Evolutionary conservation across 2,113 vertebrate genomes (phyloP).

Genomic region (Erythrocebus patas): DNA sequence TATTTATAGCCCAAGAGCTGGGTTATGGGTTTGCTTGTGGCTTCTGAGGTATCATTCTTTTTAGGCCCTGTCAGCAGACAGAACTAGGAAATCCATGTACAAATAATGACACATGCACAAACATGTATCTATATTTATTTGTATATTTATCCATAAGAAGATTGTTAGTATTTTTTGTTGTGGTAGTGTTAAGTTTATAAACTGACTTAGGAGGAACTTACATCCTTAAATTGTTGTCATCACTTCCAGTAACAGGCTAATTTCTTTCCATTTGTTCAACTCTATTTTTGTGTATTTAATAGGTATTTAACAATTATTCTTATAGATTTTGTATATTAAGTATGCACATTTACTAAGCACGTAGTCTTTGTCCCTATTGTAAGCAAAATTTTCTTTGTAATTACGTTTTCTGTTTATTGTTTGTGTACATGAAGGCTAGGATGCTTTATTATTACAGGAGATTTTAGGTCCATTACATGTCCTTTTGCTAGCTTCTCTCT

Average conservation of each 20-base stretch:
- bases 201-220: background rate
- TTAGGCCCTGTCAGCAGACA: background rate
- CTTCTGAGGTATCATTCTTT: background rate
- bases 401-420: background rate
- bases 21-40: background rate
- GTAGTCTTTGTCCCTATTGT: too few relatives aligned
- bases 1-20: background rate
- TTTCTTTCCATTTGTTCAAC: background rate
- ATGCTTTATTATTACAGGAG: background rate
- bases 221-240: background rate
- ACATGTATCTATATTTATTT: background rate
- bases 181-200: background rate
- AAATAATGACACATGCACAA: background rate
- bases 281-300: background rate
- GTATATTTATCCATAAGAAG: background rate
- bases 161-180: background rate
- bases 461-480: background rate
- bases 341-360: background rate
- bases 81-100: background rate
- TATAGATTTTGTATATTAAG: background rate
- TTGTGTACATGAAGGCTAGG: background rate
- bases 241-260: background rate
- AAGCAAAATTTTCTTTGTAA: background rate
- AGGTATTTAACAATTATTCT: background rate
- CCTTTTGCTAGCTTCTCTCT: background rate